These are phyloP conservation scores for Geopemphigus sp. DNA, from an alignment of 1,140 invertebrate genomes.

Conservation along the genomic window DNA sequence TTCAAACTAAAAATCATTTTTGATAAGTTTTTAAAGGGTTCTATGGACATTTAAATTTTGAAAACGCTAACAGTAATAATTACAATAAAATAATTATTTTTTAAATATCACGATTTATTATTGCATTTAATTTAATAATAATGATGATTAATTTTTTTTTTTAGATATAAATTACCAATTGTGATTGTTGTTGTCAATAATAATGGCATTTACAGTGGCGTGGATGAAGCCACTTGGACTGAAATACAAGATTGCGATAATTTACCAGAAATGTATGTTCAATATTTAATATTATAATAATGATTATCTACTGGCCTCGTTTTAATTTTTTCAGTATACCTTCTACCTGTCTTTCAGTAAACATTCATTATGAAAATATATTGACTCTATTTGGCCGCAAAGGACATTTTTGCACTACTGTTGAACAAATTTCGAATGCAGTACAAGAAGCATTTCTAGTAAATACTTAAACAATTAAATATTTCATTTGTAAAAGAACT, in stretches of 20 bases:
- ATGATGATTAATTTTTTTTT: slow-evolving; percentile 51
- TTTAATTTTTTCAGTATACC: slow-evolving; percentile 66
- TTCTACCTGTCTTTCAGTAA: slow-evolving; percentile 72
- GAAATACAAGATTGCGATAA: slow-evolving; percentile 67
- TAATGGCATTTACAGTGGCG: slow-evolving; percentile 88
- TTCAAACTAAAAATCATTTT: no score
- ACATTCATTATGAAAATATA: slow-evolving; percentile 85
- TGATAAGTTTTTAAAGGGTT: no score
- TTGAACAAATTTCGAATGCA: slow-evolving; percentile 71
- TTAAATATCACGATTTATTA: no score
- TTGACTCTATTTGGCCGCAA: slow-evolving; percentile 78
- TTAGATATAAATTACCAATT: slow-evolving; percentile 86
- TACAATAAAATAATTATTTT: no score
- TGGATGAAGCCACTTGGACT: slow-evolving; percentile 73
- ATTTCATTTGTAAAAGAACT: no score
- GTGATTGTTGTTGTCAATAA: slow-evolving; percentile 93
- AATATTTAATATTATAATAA: not conserved
- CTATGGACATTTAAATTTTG: no score
- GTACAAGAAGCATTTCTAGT: slow-evolving; percentile 67
- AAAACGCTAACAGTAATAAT: no score
- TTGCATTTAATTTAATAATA: no score
- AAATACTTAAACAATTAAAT: no score
- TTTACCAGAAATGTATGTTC: slow-evolving; percentile 58
- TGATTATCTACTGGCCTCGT: no score
- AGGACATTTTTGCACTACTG: slow-evolving; percentile 76